Evolutionary conservation across 1,140 invertebrate genomes (phyloP).

Genomic region (Brachionus paranguensis): DNA sequence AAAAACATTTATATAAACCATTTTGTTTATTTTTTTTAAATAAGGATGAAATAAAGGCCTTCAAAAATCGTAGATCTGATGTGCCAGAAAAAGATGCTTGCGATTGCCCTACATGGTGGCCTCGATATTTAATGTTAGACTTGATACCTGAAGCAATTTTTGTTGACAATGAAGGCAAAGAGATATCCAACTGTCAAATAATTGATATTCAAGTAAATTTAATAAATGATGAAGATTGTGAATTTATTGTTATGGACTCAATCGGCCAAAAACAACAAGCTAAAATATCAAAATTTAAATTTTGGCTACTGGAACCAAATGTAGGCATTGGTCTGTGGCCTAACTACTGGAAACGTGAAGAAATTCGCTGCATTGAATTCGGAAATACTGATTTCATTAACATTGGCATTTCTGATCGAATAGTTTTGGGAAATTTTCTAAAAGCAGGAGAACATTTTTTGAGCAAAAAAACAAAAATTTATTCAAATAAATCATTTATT

Average conservation of each 20-base stretch:
- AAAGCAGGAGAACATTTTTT: neutral
- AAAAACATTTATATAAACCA: no score
- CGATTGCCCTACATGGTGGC: neutral
- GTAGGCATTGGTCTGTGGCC: neutral
- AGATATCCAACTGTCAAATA: neutral
- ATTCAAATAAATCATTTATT: neutral
- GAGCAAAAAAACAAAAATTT: neutral
- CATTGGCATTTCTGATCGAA: neutral
- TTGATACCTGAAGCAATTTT: conserved; percentile 7
- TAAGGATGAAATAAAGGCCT: neutral
- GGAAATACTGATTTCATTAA: neutral
- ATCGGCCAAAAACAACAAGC: neutral
- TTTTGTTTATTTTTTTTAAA: neutral
- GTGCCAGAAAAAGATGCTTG: neutral
- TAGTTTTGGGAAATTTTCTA: neutral
- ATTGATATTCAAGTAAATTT: neutral
- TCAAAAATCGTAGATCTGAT: neutral
- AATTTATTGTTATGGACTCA: neutral
- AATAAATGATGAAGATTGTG: neutral
- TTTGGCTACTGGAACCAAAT: neutral
- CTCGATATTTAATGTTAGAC: neutral
- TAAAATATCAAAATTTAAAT: neutral
- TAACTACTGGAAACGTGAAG: neutral
- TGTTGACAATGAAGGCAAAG: neutral
- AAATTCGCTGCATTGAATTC: neutral